Percentiles rank a stretch among this genome's conserved stretches.
These are phyloP conservation scores for Esox niger DNA, from an alignment of 2,113 vertebrate species.

Conservation along the genomic window DNA sequence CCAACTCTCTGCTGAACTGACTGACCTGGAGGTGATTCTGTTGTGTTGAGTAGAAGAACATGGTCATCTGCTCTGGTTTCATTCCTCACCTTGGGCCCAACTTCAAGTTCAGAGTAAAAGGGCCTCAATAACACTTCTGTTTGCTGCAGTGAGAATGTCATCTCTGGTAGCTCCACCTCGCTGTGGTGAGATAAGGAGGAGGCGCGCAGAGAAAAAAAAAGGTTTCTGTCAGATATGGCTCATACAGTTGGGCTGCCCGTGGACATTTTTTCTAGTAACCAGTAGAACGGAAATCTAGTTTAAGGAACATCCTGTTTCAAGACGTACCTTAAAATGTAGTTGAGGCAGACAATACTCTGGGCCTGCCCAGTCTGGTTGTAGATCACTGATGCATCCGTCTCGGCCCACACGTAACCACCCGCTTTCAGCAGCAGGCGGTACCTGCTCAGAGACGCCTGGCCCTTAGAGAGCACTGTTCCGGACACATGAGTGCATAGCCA, in stretches of 20 bases:
- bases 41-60: background rate
- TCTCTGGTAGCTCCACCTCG: constrained; percentile 38
- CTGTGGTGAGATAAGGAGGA: constrained; percentile 22
- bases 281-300: background rate
- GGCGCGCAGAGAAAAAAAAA: background rate
- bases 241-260: background rate
- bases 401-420: constrained; percentile 56
- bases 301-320: no score
- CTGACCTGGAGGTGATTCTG: no score
- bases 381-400: constrained; percentile 50
- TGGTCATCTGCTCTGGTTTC: background rate
- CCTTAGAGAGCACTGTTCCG: constrained; percentile 55
- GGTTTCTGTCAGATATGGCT: background rate
- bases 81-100: background rate
- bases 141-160: constrained; percentile 49
- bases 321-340: constrained; percentile 58
- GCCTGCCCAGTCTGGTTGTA: constrained; percentile 38
- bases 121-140: constrained; percentile 27
- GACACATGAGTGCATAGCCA: constrained; percentile 1
- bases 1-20: no score
- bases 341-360: constrained; percentile 51
- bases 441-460: constrained; percentile 45
- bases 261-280: background rate
- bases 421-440: constrained; percentile 50
- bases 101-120: background rate